Base-by-base conservation (phyloP, 2,888 invertebrate genomes). In the Dynastes maya region DNA sequence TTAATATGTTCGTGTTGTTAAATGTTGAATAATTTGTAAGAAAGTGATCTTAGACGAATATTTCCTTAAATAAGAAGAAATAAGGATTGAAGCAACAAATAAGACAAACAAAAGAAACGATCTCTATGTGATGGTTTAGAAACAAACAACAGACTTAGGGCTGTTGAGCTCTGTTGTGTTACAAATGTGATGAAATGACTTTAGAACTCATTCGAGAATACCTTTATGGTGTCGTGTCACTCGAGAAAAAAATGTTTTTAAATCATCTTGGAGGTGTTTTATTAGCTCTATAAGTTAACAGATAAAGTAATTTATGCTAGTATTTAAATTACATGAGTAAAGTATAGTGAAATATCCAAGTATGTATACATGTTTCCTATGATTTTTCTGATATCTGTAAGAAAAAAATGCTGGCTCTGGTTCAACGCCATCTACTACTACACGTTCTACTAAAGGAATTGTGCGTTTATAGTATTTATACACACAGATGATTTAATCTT, bases 301-400 rank as follows among this genome's bases (percentile, higher is more conserved):
- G 86, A 85, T 84, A 85, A 85, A 86, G 86, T 87, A 87, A 88
- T 87, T 88, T 87, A 87, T 87, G 86, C 86, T 87, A 88, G 88
- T 87, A 87, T 88, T 86, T 87, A 88, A 87, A 85, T 86, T 86
- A 83, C 81, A 83, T 85, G 84, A 86, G 83, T 87, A 87, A 87
- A 74, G 84, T 84, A 87, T 87, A 87, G 86, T 83, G 82, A 85
- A 78, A 85, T 86, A 87, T 86, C 84, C 85, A 86, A 85, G 83
- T 85, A 86, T 87, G 86, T 87, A 87, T 87, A 87, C 87, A 87
- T 87, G 87, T 87, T 87, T 87, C 86, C 86, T 87, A 86, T 86
- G 82, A 85, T 86, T 87, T 86, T 87, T 86, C 84, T 84, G 82
- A 84, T 86, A 84, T 84, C 83, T 85, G 85, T 86, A 86, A 85